Evolutionary conservation across 2,113 vertebrate genomes (phyloP).

Genomic region (Apeltes quadracus): DNA sequence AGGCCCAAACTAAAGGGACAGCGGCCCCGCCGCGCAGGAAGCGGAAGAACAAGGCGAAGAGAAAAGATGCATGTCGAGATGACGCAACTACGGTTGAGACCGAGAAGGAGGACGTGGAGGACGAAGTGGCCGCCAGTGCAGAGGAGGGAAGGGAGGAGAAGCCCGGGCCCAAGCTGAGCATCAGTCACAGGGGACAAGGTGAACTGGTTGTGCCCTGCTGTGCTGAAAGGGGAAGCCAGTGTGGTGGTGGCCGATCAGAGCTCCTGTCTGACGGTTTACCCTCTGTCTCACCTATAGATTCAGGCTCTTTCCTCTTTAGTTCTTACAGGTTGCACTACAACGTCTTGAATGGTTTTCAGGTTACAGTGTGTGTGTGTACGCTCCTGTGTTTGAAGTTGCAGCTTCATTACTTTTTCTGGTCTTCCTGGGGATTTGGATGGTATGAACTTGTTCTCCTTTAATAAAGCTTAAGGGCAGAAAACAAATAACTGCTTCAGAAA

Average conservation of each 20-base stretch:
- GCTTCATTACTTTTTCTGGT: neutral
- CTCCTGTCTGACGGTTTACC: slow-evolving; percentile 83
- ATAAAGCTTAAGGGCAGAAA: slow-evolving; percentile 1
- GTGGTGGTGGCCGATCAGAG: slow-evolving; percentile 93
- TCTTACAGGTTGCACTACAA: neutral
- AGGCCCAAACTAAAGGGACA: slow-evolving; percentile 63
- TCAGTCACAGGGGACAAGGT: slow-evolving; percentile 92
- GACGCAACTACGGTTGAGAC: slow-evolving; percentile 17
- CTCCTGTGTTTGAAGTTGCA: neutral
- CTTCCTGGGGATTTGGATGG: neutral
- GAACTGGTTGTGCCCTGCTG: slow-evolving; percentile 88
- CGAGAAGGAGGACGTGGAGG: slow-evolving; percentile 33
- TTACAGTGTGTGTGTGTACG: neutral
- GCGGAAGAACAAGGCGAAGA: slow-evolving; percentile 72
- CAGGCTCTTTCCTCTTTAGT: neutral
- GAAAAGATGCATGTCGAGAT: slow-evolving; percentile 51
- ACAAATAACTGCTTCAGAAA: neutral
- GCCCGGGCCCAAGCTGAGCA: slow-evolving; percentile 81
- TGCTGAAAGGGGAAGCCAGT: slow-evolving; percentile 84
- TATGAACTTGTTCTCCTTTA: neutral
- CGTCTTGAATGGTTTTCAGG: neutral
- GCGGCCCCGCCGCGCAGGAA: slow-evolving; percentile 78
- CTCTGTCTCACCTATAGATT: slow-evolving; percentile 69
- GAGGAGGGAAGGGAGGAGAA: slow-evolving; percentile 27
- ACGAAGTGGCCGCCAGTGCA: slow-evolving; percentile 31